Percentiles rank a stretch among this genome's conserved stretches.
These are phyloP conservation scores for Sinopyrophorus schimmeli DNA, from an alignment of 2,888 invertebrate species.

Conservation along the genomic window DNA sequence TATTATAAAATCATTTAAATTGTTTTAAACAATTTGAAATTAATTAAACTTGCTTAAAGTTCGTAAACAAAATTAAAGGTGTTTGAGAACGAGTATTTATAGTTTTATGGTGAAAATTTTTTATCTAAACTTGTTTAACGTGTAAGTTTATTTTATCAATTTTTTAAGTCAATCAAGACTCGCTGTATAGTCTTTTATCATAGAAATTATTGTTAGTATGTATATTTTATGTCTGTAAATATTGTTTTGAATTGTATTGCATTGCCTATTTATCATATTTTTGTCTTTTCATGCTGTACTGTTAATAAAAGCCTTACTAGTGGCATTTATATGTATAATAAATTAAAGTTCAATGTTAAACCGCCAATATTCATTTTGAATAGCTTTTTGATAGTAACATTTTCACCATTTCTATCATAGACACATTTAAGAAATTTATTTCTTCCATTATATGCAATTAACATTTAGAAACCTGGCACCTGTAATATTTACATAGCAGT, in stretches of 20 bases:
- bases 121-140: too few relatives aligned
- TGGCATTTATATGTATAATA: constrained; percentile 23
- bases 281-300: constrained; percentile 13
- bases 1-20: too few relatives aligned
- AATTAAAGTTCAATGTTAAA: constrained; percentile 13
- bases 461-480: constrained; percentile 30
- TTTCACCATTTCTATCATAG: neutral
- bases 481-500: constrained; percentile 37
- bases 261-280: constrained; percentile 25
- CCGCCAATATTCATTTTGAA: constrained; percentile 12
- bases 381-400: constrained; percentile 10
- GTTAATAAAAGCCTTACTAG: constrained; percentile 14
- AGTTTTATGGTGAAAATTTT: too few relatives aligned
- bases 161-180: constrained; percentile 44
- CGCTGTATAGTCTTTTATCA: constrained; percentile 14
- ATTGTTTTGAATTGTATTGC: constrained; percentile 46
- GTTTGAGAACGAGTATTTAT: too few relatives aligned
- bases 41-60: too few relatives aligned
- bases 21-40: too few relatives aligned
- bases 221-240: constrained; percentile 47
- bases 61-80: too few relatives aligned
- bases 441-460: constrained; percentile 7
- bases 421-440: constrained; percentile 8
- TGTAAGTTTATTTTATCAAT: too few relatives aligned
- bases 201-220: constrained; percentile 31